These are phyloP conservation scores for Garrulus glandarius DNA, from an alignment of 2,797 vertebrate genomes.

Conservation along the genomic window DNA sequence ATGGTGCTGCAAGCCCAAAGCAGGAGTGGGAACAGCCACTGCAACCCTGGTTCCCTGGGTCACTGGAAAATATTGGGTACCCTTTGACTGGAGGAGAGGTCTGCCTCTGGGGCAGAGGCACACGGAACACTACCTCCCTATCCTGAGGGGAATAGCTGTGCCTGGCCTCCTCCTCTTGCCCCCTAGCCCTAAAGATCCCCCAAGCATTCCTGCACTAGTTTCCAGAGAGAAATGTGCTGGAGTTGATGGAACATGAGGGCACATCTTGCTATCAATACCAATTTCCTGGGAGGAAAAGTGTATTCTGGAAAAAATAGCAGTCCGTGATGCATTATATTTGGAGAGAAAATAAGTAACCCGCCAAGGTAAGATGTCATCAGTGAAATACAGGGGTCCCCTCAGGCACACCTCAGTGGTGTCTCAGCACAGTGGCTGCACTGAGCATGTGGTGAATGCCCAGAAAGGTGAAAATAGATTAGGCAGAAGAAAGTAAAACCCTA, in stretches of 20 bases:
- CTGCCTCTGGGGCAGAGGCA: background rate
- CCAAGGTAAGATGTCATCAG: background rate
- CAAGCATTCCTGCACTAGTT: rapidly evolving
- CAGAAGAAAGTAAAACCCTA: background rate
- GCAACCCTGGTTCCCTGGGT: background rate
- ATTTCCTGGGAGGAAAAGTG: background rate
- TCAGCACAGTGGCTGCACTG: background rate
- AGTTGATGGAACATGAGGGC: background rate
- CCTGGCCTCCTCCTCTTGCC: background rate
- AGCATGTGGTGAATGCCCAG: background rate
- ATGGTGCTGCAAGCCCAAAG: background rate
- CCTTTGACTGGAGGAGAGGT: background rate
- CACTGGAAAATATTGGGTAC: background rate
- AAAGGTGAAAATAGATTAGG: background rate
- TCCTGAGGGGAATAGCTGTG: background rate
- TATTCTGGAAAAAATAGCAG: background rate
- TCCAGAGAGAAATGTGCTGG: background rate
- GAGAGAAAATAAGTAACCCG: background rate
- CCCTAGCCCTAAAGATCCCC: background rate
- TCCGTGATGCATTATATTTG: background rate
- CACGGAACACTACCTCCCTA: background rate
- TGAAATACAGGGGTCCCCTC: background rate
- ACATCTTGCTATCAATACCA: background rate
- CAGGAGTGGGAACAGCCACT: rapidly evolving
- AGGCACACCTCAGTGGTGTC: rapidly evolving